Conservation (phyloP, 2,888 invertebrate species). For the Nomada ruficornis region DNA sequence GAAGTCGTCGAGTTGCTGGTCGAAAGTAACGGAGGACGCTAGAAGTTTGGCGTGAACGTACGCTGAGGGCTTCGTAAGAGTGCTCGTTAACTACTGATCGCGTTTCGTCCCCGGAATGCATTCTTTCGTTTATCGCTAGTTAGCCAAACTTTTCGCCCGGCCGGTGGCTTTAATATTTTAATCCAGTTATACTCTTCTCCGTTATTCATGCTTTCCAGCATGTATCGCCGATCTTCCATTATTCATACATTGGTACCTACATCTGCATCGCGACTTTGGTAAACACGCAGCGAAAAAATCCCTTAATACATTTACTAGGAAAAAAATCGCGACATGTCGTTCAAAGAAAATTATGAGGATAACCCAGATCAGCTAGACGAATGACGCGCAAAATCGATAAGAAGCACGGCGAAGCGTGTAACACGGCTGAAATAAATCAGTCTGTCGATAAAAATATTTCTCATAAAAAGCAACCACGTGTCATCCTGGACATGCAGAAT, state of each 20-base stretch:
- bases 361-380: no score
- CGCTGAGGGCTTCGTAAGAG: neutral
- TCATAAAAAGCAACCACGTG: neutral
- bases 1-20: neutral
- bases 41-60: neutral
- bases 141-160: slow-evolving; percentile 6
- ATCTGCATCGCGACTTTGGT: neutral
- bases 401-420: neutral
- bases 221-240: slow-evolving; percentile 42
- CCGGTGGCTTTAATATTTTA: slow-evolving; percentile 26
- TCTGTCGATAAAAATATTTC: neutral
- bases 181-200: slow-evolving; percentile 45
- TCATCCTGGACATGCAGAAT: no score
- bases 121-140: slow-evolving; percentile 6
- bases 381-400: neutral
- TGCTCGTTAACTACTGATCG: slow-evolving; percentile 17
- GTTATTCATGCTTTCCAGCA: slow-evolving; percentile 50
- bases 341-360: no score
- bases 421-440: neutral
- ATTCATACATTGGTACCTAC: slow-evolving; percentile 38
- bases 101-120: neutral
- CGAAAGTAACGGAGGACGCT: neutral
- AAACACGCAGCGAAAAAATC: neutral
- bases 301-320: neutral
- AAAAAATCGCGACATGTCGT: no score